Base-by-base conservation (phyloP, 2,113 vertebrate genomes). In the Noturus placidus region DNA sequence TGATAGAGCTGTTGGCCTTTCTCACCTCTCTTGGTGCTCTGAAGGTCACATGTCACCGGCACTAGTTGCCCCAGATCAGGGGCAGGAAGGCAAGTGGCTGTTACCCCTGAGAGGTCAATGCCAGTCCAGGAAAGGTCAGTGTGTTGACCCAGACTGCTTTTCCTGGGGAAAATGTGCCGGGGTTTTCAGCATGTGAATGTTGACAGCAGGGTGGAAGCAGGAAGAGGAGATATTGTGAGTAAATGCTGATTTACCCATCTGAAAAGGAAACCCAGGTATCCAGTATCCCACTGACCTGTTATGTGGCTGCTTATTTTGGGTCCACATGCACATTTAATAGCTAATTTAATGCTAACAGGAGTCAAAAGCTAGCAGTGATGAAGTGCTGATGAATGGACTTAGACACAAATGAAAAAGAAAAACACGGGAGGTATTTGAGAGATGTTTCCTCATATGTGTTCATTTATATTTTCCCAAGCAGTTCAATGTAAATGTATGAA, bases 151-250 rank as follows among this genome's bases (percentile, higher is more conserved):
- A 80, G 46, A 52, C 61, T 70, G 82, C 82, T 88, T 87, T 89
- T 91, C 88, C 89, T 88, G 88, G 84, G 88, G 85, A 87, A 90
- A 78, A 65, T 30, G 33, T 42, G 9, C 80, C 7, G 84, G 78
- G 46, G 79, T 70, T 88, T 78, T 88, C 65, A 87, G 86, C 63
- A 25, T 91, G 90, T 79, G 86, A 87, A 85, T 89, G 69, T 54
- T 92, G 90, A 92, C 91, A 91, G 90, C 88, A 87, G 82, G 72
- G 63, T 30, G 30, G 88, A 84, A 81, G 83, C 54, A 78, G 83
- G 88, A 89, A 84, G 42, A 52, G 65, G 38, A 74, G 70, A 83
- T 57, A 27, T 78, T 72, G 78, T 50, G 54, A 76, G 85, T 76
- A 59, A 76, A 72, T 54, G 50, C 42, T 57, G 87, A 85, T 59